A percentile compares a stretch with the other conserved stretches of the same genome.
Conservation (phyloP, 2,797 vertebrate genomes). For the Centroberyx gerrardi region DNA sequence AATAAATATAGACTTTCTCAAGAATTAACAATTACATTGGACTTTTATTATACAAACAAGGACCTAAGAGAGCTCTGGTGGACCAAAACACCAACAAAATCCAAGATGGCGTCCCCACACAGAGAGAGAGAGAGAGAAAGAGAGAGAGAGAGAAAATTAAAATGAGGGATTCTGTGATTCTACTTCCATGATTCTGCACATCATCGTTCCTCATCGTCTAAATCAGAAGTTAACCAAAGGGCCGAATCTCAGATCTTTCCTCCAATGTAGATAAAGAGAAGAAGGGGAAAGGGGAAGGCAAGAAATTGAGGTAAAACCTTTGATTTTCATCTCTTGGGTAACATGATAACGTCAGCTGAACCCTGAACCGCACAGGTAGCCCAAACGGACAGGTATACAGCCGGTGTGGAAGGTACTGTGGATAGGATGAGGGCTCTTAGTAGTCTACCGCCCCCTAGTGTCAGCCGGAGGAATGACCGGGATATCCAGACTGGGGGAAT, state of each 20-base stretch:
- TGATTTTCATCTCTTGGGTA: not conserved
- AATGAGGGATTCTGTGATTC: not conserved
- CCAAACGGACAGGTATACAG: not conserved
- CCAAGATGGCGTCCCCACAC: constrained; percentile 19
- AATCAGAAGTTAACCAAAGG: not conserved
- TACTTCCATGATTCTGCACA: not conserved
- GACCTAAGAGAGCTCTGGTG: constrained; percentile 31
- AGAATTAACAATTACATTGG: constrained; percentile 58
- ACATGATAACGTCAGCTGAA: not conserved
- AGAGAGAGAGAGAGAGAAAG: constrained; percentile 21
- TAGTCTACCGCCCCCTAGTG: constrained; percentile 74
- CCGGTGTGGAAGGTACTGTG: not conserved
- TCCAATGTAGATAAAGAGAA: not conserved
- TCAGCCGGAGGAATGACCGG: constrained; percentile 22
- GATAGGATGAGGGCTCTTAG: constrained; percentile 28
- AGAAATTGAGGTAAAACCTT: not conserved
- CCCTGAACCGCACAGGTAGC: constrained; percentile 10
- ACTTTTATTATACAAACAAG: constrained; percentile 58
- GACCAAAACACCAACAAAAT: constrained; percentile 21
- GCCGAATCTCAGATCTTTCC: not conserved
- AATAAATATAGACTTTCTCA: constrained; percentile 79
- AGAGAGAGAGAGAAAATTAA: not conserved
- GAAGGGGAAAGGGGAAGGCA: not conserved
- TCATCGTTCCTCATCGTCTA: not conserved
- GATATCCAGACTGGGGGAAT: not conserved